Evolutionary conservation across 2,797 vertebrate genomes (phyloP).

Genomic region (Brachyalestes nurse): DNA sequence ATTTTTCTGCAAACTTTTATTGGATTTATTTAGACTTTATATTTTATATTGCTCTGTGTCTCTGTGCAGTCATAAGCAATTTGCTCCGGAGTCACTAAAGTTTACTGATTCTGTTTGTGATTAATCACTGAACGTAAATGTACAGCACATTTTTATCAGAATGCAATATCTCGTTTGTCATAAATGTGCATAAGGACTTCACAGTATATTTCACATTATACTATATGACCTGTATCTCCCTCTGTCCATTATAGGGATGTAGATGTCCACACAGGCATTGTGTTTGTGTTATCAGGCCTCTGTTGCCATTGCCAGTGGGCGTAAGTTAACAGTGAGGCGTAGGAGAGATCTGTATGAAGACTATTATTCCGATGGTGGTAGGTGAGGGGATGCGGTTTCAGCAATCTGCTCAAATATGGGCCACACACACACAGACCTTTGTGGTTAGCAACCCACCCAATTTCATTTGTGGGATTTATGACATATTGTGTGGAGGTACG

Average conservation of each 20-base stretch:
- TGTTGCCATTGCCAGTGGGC: slow-evolving; percentile 41
- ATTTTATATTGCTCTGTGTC: too few relatives aligned
- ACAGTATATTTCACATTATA: background rate
- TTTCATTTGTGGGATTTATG: slow-evolving; percentile 57
- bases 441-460: background rate
- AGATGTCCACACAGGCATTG: slow-evolving; percentile 11
- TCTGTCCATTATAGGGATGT: background rate
- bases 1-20: too few relatives aligned
- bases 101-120: too few relatives aligned
- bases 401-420: slow-evolving; percentile 7
- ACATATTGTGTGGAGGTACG: slow-evolving; percentile 13
- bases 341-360: slow-evolving; percentile 15
- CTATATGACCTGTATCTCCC: background rate
- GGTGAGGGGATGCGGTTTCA: slow-evolving; percentile 34
- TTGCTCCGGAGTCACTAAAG: too few relatives aligned
- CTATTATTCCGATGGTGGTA: slow-evolving; percentile 49
- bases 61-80: too few relatives aligned
- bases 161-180: background rate
- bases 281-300: slow-evolving; percentile 11
- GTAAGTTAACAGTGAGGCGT: slow-evolving; percentile 10
- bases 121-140: too few relatives aligned
- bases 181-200: background rate
- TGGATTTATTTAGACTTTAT: too few relatives aligned
- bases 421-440: background rate
- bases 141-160: background rate